Evolutionary conservation across 2,888 invertebrate species (phyloP).

Genomic region (Diploptera punctata): DNA sequence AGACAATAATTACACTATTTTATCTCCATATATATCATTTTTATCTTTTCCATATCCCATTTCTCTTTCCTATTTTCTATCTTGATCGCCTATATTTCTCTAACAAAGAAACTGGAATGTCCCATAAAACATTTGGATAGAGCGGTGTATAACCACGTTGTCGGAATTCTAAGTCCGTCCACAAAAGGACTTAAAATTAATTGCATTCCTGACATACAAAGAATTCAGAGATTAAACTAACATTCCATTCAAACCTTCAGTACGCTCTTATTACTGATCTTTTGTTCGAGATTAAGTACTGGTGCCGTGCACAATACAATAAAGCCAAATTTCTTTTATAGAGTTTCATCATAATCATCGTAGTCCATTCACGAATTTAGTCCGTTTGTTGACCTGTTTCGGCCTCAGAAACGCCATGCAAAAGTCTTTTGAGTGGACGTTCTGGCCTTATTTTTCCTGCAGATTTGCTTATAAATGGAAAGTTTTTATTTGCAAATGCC

Average conservation of each 20-base stretch:
- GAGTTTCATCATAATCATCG: too few species aligned
- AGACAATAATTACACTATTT: background rate
- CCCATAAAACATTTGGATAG: conserved; percentile 26
- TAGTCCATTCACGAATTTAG: too few species aligned
- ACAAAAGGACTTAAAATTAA: conserved; percentile 40
- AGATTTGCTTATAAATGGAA: too few species aligned
- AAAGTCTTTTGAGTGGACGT: too few species aligned
- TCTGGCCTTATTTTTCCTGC: too few species aligned
- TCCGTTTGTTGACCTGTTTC: too few species aligned
- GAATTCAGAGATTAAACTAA: conserved; percentile 24
- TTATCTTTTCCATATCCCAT: background rate
- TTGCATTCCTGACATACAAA: conserved; percentile 36
- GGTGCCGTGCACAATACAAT: too few species aligned
- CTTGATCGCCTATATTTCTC: conserved; percentile 27
- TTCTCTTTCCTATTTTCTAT: background rate
- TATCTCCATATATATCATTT: background rate
- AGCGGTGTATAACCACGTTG: conserved; percentile 9
- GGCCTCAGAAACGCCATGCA: too few species aligned
- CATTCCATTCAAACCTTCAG: background rate
- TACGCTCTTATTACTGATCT: too few species aligned
- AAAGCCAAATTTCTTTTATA: too few species aligned
- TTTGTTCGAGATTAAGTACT: too few species aligned
- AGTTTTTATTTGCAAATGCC: too few species aligned
- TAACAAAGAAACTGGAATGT: conserved; percentile 32
- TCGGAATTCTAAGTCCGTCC: conserved; percentile 20